These are phyloP conservation scores for Indicator indicator DNA, from an alignment of 2,113 vertebrate species.

Conservation along the genomic window DNA sequence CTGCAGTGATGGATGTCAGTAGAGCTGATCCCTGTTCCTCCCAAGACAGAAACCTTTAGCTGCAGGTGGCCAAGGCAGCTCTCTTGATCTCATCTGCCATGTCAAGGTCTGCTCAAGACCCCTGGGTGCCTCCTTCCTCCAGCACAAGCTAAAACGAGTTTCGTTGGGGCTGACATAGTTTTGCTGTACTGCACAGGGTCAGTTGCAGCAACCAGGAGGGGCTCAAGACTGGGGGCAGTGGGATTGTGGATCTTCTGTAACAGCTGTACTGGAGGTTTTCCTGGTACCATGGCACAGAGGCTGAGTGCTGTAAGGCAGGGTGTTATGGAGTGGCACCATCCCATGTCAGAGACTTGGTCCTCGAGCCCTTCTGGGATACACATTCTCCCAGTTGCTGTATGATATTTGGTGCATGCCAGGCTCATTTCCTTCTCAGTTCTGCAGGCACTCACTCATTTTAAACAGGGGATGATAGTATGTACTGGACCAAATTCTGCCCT, in stretches of 20 bases:
- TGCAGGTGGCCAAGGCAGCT: not conserved
- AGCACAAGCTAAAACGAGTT: not conserved
- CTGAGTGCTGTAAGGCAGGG: not conserved
- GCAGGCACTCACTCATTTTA: not conserved
- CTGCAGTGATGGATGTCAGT: not conserved
- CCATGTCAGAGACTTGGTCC: not conserved
- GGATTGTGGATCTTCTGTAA: not conserved
- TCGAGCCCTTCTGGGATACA: not conserved
- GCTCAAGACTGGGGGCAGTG: not conserved
- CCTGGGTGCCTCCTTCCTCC: not conserved
- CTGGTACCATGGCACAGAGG: not conserved
- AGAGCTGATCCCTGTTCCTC: not conserved
- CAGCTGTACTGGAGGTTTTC: not conserved
- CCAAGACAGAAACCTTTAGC: not conserved
- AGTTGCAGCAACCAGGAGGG: not conserved
- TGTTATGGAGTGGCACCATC: not conserved
- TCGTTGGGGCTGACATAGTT: not conserved
- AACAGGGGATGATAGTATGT: not conserved
- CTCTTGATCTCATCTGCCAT: not conserved
- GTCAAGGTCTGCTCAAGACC: not conserved
- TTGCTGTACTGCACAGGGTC: not conserved
- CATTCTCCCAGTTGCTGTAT: not conserved
- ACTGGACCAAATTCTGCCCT: not conserved
- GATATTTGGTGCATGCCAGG: not conserved
- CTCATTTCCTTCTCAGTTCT: not conserved